Evolutionary conservation across 2,888 invertebrate species (phyloP), one percentile per base, ranked within the genome.

Genomic region (Punctoribates punctum): DNA sequence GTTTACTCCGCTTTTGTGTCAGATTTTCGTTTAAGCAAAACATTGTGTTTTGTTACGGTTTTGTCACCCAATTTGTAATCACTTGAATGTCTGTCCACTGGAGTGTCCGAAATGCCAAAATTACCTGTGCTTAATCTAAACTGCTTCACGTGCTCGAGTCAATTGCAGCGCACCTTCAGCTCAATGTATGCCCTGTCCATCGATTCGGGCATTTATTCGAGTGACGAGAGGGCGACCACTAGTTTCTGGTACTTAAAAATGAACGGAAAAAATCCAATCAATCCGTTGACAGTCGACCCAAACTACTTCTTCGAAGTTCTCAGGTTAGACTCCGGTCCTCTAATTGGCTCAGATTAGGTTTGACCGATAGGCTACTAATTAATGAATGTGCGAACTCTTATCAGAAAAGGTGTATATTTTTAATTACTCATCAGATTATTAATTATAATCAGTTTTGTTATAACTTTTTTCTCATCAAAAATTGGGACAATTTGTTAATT

Each of bases 211-310:
- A 65, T 65, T 11, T 65, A 65, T 65, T 57, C 74, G 4, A 42
- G 67, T 25, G 75, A 75, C 2, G 67, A 25, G 25, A 70, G 23
- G 3, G 75, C 75, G 17, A 75, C 67, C 51, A 65, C 75, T 42
- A 75, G 75, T 46, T 75, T 75, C 29, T 75, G 75, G 75, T 75
- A 75, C 29, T 62, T 75, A 34, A 75, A 75, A 34, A 65, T 65
- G 34, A 60, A 60, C 11, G 65, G 65, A 65, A 34, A 38, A 6
- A 51, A 75, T 70, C 6, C 75, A 70, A 5, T 62, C 25, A 75
- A 70, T 75, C 75, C 75, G 13, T 38, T 75, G 42, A 65, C 34
- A 13, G 67, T 75, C 20, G 75, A 75, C 15, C 42, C 75, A 11
- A 65, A 65, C 25, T 23, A 75, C 25, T 75, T 75, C 25, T 75